Percentiles rank a stretch among this genome's conserved stretches.
These are phyloP conservation scores for Cosmorhoe ocellata DNA, from an alignment of 2,888 invertebrate species.

Conservation along the genomic window DNA sequence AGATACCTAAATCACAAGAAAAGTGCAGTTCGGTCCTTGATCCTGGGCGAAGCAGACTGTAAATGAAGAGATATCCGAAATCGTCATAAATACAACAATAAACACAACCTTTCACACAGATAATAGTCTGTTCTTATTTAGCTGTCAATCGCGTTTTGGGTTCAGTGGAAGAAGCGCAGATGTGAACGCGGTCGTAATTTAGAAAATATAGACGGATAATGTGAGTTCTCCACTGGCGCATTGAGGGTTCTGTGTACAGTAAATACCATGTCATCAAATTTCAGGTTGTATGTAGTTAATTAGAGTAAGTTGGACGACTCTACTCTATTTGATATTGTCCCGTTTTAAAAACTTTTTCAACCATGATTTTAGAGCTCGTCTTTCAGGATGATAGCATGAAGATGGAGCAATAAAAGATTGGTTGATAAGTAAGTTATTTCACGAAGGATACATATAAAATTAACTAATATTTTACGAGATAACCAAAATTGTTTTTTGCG, in stretches of 20 bases:
- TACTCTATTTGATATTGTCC: too few species aligned
- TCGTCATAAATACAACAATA: conserved; percentile 19
- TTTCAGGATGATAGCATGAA: too few species aligned
- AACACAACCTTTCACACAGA: conserved; percentile 17
- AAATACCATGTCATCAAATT: not conserved
- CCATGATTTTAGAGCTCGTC: too few species aligned
- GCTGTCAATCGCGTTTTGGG: conserved; percentile 73
- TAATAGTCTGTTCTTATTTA: conserved; percentile 57
- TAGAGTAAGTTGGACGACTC: too few species aligned
- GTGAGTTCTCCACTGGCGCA: not conserved
- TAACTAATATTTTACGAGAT: too few species aligned
- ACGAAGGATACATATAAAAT: too few species aligned
- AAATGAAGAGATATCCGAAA: conserved; percentile 8
- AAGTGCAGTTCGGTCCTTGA: not conserved
- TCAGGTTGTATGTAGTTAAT: too few species aligned
- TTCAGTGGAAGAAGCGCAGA: conserved; percentile 57
- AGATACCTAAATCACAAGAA: too few species aligned
- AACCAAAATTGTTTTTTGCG: too few species aligned
- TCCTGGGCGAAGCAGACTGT: not conserved
- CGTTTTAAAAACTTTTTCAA: too few species aligned
- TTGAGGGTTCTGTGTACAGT: not conserved
- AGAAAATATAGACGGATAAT: conserved; percentile 35
- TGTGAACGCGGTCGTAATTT: conserved; percentile 62
- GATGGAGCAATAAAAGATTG: too few species aligned
- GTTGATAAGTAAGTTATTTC: too few species aligned